Conservation (phyloP, 1,140 invertebrate species). For the Leucophenga varia region DNA sequence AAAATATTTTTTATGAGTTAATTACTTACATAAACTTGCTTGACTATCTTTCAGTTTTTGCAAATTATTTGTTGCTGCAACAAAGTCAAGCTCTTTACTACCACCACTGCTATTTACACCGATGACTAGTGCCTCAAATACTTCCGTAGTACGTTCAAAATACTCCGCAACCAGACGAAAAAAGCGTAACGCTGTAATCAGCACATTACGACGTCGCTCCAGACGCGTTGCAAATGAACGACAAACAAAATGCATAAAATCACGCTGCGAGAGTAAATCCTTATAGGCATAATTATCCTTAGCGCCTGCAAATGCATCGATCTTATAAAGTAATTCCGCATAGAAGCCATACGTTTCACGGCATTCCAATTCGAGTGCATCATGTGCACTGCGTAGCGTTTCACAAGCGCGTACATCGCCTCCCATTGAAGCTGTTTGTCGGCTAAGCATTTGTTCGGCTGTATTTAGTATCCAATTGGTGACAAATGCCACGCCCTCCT, state of each 20-base stretch:
- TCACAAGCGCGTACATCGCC: conserved; percentile 72
- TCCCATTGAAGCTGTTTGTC: conserved; percentile 71
- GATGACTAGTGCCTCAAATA: conserved; percentile 68
- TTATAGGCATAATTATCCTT: conserved; percentile 56
- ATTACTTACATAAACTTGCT: conserved; percentile 58
- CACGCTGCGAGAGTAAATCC: conserved; percentile 67
- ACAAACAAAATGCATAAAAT: conserved; percentile 80
- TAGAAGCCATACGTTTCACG: conserved; percentile 74
- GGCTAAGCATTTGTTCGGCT: conserved; percentile 70
- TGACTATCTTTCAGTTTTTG: conserved; percentile 62
- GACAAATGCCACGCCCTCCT: conserved; percentile 67
- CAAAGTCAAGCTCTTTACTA: conserved; percentile 53
- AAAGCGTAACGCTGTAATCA: conserved; percentile 75
- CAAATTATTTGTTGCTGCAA: conserved; percentile 59
- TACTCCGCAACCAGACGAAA: conserved; percentile 75
- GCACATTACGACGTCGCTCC: conserved; percentile 71
- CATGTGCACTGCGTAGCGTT: conserved; percentile 69
- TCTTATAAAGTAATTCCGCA: conserved; percentile 72
- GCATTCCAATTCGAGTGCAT: conserved; percentile 75
- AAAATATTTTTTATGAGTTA: background rate
- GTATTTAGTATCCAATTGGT: conserved; percentile 77
- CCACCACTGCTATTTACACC: conserved; percentile 53
- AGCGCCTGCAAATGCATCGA: conserved; percentile 61
- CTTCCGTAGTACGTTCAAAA: conserved; percentile 66
- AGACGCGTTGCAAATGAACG: conserved; percentile 75